These are phyloP conservation scores for Synanthedon myopaeformis DNA, from an alignment of 2,888 invertebrate species.

Conservation along the genomic window DNA sequence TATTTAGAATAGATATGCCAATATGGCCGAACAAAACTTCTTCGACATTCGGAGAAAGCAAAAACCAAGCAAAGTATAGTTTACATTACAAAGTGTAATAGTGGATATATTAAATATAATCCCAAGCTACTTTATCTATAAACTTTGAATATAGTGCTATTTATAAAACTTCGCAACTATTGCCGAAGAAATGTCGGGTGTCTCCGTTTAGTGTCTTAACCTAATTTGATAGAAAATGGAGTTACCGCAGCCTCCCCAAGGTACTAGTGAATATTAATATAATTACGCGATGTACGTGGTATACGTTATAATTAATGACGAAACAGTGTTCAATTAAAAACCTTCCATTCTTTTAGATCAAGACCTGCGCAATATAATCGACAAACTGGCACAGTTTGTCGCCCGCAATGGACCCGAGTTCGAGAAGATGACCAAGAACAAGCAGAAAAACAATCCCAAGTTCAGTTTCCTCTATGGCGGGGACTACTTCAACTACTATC, in stretches of 20 bases:
- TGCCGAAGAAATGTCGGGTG: too few species aligned
- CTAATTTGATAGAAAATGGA: slow-evolving; percentile 38
- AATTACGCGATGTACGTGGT: neutral
- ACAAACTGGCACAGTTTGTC: slow-evolving; percentile 98
- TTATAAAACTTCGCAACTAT: too few species aligned
- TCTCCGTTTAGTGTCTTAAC: too few species aligned
- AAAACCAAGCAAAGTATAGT: neutral
- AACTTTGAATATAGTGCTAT: too few species aligned
- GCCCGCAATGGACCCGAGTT: slow-evolving; percentile 99
- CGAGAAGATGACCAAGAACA: slow-evolving; percentile 98
- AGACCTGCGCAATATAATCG: slow-evolving; percentile 96
- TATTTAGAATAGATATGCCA: too few species aligned
- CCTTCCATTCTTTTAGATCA: slow-evolving; percentile 73
- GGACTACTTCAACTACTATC: slow-evolving; percentile 95
- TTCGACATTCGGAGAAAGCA: neutral
- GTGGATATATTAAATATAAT: too few species aligned
- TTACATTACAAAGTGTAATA: too few species aligned
- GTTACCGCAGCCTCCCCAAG: slow-evolving; percentile 73
- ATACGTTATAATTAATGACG: neutral
- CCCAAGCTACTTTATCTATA: too few species aligned
- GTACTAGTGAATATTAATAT: slow-evolving; percentile 31
- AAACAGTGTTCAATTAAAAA: neutral
- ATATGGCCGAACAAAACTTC: too few species aligned
- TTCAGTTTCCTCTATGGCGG: slow-evolving; percentile 98
- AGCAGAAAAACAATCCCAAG: slow-evolving; percentile 97